These are phyloP conservation scores for Epinephelus moara DNA, from an alignment of 2,113 vertebrate species.

Conservation along the genomic window DNA sequence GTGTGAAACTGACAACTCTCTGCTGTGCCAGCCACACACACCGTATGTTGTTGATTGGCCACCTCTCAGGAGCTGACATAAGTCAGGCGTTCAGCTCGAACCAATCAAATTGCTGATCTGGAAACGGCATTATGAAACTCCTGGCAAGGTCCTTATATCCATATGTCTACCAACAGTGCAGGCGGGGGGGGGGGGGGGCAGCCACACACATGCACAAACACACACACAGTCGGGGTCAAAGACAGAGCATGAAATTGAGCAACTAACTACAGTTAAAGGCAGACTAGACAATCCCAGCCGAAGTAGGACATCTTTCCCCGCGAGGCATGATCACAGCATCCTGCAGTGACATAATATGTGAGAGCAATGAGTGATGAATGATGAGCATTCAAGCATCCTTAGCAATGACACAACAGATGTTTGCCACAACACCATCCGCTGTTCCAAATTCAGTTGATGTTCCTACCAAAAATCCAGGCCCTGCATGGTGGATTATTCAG, in stretches of 20 bases:
- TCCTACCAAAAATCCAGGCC: slow-evolving; percentile 15
- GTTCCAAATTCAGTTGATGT: slow-evolving; percentile 24
- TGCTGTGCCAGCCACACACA: slow-evolving; percentile 86
- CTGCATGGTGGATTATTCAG: slow-evolving; percentile 2
- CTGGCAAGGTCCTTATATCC: slow-evolving; percentile 50
- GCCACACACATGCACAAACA: slow-evolving; percentile 1
- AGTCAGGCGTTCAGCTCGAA: slow-evolving; percentile 38
- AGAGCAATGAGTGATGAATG: slow-evolving; percentile 53
- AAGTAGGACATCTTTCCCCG: slow-evolving; percentile 49
- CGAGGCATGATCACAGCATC: slow-evolving; percentile 45
- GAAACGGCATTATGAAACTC: slow-evolving; percentile 71
- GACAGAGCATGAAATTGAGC: slow-evolving; percentile 24
- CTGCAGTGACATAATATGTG: slow-evolving; percentile 60
- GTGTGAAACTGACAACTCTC: slow-evolving; percentile 65
- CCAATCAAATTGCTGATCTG: slow-evolving; percentile 43
- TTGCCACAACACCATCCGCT: slow-evolving; percentile 34
- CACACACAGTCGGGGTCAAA: slow-evolving; percentile 30
- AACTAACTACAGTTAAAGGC: slow-evolving; percentile 36
- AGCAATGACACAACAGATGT: slow-evolving; percentile 59
- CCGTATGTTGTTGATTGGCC: slow-evolving; percentile 89
- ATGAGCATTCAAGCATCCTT: slow-evolving; percentile 25
- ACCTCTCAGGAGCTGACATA: slow-evolving; percentile 86
- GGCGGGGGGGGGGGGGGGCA: not conserved
- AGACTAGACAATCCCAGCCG: slow-evolving; percentile 48
- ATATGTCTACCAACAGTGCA: slow-evolving; percentile 23